Conservation (phyloP, 2,113 vertebrate species). For the Ornithorhynchus anatinus region DNA sequence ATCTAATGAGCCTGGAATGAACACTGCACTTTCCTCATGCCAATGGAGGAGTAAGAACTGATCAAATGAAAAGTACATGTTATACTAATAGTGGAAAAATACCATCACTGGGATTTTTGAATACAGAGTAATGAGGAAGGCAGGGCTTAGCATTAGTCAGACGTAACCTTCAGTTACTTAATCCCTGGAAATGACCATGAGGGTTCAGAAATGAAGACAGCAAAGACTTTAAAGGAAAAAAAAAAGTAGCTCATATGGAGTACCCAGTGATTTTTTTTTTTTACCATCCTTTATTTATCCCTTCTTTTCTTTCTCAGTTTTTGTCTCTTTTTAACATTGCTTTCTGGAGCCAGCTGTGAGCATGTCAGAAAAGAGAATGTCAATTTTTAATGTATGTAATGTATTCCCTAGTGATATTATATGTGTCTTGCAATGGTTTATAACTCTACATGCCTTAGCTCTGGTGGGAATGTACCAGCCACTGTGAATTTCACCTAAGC, state of each 20-base stretch:
- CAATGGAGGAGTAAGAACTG: no score
- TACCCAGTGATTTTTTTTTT: background rate
- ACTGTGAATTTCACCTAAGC: no score
- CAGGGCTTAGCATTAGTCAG: no score
- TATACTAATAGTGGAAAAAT: no score
- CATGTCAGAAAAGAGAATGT: background rate
- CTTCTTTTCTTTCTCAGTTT: background rate
- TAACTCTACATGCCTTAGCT: background rate
- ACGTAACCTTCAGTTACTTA: no score
- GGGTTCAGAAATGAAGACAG: background rate
- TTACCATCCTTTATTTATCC: background rate
- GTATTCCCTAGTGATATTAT: background rate
- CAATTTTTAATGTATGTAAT: slow-evolving; percentile 12
- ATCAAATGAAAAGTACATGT: no score
- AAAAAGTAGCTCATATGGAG: background rate
- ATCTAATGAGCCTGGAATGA: no score
- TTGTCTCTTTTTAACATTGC: background rate
- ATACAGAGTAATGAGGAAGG: no score
- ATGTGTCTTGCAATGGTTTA: background rate
- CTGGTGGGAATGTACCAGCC: background rate
- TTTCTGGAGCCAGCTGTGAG: background rate
- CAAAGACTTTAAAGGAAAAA: background rate
- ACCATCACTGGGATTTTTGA: no score
- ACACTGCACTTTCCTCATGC: no score
- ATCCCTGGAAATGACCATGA: no score